Percentiles rank a stretch among this genome's conserved stretches.
Evolutionary conservation across 1,140 invertebrate species (phyloP).

Genomic region (Batillaria attramentaria): DNA sequence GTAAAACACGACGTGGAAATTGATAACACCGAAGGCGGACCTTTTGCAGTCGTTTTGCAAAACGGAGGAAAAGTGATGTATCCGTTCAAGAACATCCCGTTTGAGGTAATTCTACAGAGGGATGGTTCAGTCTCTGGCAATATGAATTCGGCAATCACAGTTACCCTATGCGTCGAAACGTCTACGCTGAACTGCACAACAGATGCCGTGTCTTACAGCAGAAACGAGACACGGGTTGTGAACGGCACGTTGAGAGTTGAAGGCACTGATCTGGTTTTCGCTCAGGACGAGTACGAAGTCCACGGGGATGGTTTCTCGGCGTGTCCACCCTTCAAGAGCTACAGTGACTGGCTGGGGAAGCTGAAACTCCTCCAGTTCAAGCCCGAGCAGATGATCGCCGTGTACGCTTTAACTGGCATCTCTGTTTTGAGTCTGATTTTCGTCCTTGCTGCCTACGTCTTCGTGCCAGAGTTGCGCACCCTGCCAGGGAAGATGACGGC

Average conservation of each 20-base stretch:
- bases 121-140: too few species aligned
- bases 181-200: not conserved
- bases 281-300: not conserved
- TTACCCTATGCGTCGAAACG: not conserved
- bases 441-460: not conserved
- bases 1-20: not conserved
- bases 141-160: not conserved
- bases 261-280: not conserved
- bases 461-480: slow-evolving; percentile 10
- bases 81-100: slow-evolving; percentile 1
- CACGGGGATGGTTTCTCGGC: not conserved
- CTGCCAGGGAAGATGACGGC: slow-evolving; percentile 8
- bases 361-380: slow-evolving; percentile 5
- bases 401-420: not conserved
- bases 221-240: not conserved
- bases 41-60: not conserved
- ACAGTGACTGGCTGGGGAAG: not conserved
- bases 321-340: slow-evolving; percentile 2
- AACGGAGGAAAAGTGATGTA: not conserved
- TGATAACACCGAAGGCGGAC: not conserved
- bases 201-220: not conserved
- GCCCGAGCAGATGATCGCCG: not conserved
- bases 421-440: not conserved
- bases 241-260: not conserved
- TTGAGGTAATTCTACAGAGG: too few species aligned